Evolutionary conservation across 1,140 invertebrate genomes (phyloP), one percentile per base, ranked within the genome.

Genomic region (Drosophila equinoxialis): DNA sequence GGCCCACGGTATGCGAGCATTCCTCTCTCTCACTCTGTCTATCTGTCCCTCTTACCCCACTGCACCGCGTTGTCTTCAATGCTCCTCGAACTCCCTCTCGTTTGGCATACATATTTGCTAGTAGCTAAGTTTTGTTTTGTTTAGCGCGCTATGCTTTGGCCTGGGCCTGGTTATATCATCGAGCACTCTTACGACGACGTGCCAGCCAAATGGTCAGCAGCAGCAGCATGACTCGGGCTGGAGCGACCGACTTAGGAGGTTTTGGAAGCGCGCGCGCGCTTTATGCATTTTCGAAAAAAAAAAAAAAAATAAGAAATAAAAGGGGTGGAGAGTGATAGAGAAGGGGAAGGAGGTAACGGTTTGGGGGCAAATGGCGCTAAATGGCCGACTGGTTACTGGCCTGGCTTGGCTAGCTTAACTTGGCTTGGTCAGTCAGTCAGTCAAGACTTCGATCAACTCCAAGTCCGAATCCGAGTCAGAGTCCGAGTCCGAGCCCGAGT

Each of bases 51-150:
- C 11, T 20, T 2, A 1, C 20, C 14, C 3, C 7, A 3, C 35
- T 10, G 8, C 35, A 10, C 35, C 35, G 35, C 8, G 26, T 30
- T 37, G 35, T 37, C 35, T 37, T 54, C 23, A 26, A 26, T 17
- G 39, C 63, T 67, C 61, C 65, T 63, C 61, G 65, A 74, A 59
- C 60, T 62, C 75, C 65, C 67, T 73, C 74, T 68, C 41, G 68
- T 77, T 77, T 77, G 75, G 68, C 74, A 76, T 71, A 77, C 68
- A 77, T 86, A 86, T 86, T 86, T 87, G 83, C 69, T 89, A 89
- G 85, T 84, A 89, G 77, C 80, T 84, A 66, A 71, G 85, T 72
- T 89, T 89, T 89, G 80, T 89, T 89, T 87, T 89, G 83, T 80
- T 87, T 87, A 77, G 83, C 72, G 75, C 72, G 75, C 79, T 59